phyloP scores from a whole-genome alignment of 23 tunicate genomes.

The Ciona savignyi region DNA sequence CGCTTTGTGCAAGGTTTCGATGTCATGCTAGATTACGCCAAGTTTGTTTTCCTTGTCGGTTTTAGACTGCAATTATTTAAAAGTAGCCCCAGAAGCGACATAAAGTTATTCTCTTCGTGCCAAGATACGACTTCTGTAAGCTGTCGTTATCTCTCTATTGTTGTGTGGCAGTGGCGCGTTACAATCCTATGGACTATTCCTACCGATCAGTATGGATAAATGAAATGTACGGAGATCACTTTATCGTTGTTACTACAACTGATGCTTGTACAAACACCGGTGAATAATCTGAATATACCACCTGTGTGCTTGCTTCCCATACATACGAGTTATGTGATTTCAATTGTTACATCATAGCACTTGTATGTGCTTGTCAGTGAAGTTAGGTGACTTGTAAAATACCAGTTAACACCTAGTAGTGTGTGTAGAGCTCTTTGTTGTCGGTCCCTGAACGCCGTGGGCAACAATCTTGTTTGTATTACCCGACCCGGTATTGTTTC shows the following conservation, averaged over 20 bases:
- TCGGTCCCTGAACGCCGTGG: not conserved
- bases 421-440: not conserved
- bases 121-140: not conserved
- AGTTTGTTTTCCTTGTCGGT: not conserved
- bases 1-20: too few species aligned
- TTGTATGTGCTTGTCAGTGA: too few species aligned
- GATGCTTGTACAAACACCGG: too few species aligned
- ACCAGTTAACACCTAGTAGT: conserved; percentile 1
- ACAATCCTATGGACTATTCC: not conserved
- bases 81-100: not conserved
- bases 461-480: not conserved
- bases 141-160: not conserved
- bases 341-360: too few species aligned
- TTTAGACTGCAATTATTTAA: not conserved
- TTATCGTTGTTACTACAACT: too few species aligned
- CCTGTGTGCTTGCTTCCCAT: too few species aligned
- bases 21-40: too few species aligned
- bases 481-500: not conserved
- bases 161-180: not conserved
- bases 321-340: too few species aligned
- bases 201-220: not conserved
- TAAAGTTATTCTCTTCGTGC: not conserved
- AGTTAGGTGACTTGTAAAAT: too few species aligned
- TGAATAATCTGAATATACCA: too few species aligned
- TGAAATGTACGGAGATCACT: too few species aligned